phyloP scores from a whole-genome alignment of 2,113 vertebrate genomes.

The Chroicocephalus ridibundus region DNA sequence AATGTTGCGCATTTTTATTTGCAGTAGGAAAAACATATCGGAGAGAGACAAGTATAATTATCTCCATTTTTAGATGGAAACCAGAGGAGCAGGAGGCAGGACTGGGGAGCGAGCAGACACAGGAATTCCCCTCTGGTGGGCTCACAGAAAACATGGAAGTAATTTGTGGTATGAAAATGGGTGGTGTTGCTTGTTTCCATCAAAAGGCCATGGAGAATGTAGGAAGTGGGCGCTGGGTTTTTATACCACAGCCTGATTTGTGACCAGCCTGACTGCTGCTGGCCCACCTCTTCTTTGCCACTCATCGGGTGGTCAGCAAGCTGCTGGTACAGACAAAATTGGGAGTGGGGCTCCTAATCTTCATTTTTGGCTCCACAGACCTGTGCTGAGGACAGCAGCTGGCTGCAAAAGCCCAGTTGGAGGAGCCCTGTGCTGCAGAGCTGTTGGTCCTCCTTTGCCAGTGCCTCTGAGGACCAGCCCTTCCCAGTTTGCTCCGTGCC shows the following conservation, averaged over 20 bases:
- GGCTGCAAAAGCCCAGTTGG: neutral
- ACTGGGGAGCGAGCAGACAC: neutral
- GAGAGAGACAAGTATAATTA: conserved; percentile 25
- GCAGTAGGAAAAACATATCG: neutral
- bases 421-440: neutral
- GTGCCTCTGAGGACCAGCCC: neutral
- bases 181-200: conserved; percentile 5
- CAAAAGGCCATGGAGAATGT: neutral
- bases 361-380: neutral
- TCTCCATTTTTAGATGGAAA: conserved; percentile 36
- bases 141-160: conserved; percentile 25
- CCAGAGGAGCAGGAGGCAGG: neutral
- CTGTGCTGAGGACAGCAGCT: accelerated
- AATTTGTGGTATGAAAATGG: conserved; percentile 44
- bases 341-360: neutral
- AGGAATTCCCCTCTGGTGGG: conserved; percentile 36
- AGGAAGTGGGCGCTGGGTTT: neutral
- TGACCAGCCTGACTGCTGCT: neutral
- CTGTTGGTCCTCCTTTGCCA: neutral
- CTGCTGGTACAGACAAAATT: neutral
- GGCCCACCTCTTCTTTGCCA: neutral
- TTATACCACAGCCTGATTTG: neutral
- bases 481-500: accelerated
- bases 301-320: accelerated
- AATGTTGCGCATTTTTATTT: neutral